Base-by-base conservation (phyloP, 2,797 vertebrate species). In the Lemur catta region DNA sequence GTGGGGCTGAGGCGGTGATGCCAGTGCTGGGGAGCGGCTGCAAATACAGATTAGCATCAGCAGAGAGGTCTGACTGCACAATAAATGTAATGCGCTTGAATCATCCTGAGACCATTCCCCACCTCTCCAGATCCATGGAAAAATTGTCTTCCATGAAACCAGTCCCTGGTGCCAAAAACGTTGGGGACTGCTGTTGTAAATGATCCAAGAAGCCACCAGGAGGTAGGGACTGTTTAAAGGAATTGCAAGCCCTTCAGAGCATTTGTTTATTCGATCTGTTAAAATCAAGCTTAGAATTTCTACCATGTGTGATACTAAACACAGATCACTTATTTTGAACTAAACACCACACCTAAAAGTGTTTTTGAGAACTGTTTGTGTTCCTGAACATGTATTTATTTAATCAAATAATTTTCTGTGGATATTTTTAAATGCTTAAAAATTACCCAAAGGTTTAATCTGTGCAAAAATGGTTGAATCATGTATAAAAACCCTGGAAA, bases 401-500 rank as follows among this genome's bases (percentile, higher is more conserved):
- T 91, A 89, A 94, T 93, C 84, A 89, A 86, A 69, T 57, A 61
- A 84, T 75, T 92, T 84, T 41, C 74, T 43, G 24, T 41, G 26
- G 69, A 30, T 74, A 82, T 91, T 91, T 92, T 87, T 30, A 18
- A 67, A n/a, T 35, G 33, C 33, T 38, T 38, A 20, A 48, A n/a
- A 89, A 69, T 81, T 41, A 69, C 43, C 46, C 28, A n/a, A 38
- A 55, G 48, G 10, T 69, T 78, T 78, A 12, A 59, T 82, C 74
- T 41, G 43, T 72, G 6, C 78, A 28, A 69, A 95, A 86, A 43
- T 43, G 48, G 26, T 69, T 17, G 74, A 63, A 67, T 80, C 30
- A 0, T 3, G 10, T 14, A 2, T 41, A 55, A 92, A 52, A 92
- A 63, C 20, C 20, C 71, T 28, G 41, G 88, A 38, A 85, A 89